Evolutionary conservation across 2,797 vertebrate species (phyloP).

Genomic region (Buceros bicornis): DNA sequence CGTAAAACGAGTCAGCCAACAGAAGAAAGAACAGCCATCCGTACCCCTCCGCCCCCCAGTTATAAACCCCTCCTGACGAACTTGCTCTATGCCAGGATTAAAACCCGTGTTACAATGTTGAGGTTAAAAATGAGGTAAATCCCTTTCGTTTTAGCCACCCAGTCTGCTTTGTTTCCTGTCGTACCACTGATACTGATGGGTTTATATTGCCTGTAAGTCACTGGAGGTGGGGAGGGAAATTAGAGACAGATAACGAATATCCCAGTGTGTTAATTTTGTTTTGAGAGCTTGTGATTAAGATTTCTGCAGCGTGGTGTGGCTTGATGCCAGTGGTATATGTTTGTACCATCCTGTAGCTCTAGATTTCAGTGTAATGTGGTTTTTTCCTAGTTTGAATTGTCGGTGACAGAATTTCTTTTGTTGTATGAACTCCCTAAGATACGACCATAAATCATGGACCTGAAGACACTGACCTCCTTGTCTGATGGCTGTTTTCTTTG

Average conservation of each 20-base stretch:
- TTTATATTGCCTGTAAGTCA: background rate
- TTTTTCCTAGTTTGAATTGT: background rate
- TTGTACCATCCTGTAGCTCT: background rate
- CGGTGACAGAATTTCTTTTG: background rate
- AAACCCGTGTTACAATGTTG: background rate
- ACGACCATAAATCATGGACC: background rate
- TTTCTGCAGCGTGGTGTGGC: background rate
- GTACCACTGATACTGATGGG: background rate
- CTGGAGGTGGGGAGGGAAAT: background rate
- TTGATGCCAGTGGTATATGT: background rate
- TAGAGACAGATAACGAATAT: background rate
- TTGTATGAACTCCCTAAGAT: background rate
- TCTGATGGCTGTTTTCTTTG: constrained; percentile 31
- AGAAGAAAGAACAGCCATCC: background rate
- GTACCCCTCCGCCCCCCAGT: too few species aligned
- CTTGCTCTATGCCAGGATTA: background rate
- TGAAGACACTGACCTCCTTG: background rate
- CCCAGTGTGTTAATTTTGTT: background rate
- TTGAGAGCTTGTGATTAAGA: background rate
- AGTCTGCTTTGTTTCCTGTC: background rate
- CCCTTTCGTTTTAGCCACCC: background rate
- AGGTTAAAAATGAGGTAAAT: background rate
- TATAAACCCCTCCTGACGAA: background rate
- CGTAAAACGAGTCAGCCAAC: background rate
- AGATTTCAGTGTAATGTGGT: rapidly evolving